Base-by-base conservation (phyloP, 1,140 invertebrate species). In the Zaprionus camerounensis region DNA sequence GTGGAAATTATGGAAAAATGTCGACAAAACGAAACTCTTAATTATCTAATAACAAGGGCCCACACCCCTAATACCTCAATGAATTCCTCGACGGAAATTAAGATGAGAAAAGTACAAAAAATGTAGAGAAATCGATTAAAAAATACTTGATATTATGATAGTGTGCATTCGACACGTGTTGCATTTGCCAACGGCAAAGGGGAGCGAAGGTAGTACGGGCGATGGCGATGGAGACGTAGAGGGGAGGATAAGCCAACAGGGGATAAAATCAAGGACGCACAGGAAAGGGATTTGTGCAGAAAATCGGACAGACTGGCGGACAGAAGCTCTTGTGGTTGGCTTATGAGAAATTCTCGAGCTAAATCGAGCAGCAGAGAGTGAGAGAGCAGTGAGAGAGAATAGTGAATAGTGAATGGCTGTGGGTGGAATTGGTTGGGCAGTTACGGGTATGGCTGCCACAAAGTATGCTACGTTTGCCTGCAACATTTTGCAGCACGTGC, bases 151-250 rank as follows among this genome's bases (percentile, higher is more conserved):
- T 58, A 46, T 12, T 13, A 22, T 46, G 49, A 24, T 44, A 7
- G 41, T 17, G n/a, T 22, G 38, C 41, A 67, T 36, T 67, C 66
- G 78, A 57, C 51, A 55, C 78, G 71, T 81, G 78, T 63, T 59
- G 57, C 71, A 69, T 46, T 64, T 51, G 36, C 70, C 53, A 72
- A 34, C n/a, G 61, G 26, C 26, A 67, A 61, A 6, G 38, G 38
- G 12, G 15, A 34, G 38, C 41, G 20, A 28, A n/a, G 11, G n/a
- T n/a, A 15, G 12, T 15, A 11, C 2, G 5, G 24, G 24, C 3
- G 24, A 26, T 26, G 24, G 24, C 17, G 20, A 20, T 9, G 20
- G 22, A 49, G 17, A 3, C 2, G 26, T 2, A 3, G n/a, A 13
- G 13, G n/a, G 36, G 26, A 7, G 34, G 28, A 46, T 9, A 44